Base-by-base conservation (phyloP, 1,140 invertebrate species). In the Charaxes varanes region DNA sequence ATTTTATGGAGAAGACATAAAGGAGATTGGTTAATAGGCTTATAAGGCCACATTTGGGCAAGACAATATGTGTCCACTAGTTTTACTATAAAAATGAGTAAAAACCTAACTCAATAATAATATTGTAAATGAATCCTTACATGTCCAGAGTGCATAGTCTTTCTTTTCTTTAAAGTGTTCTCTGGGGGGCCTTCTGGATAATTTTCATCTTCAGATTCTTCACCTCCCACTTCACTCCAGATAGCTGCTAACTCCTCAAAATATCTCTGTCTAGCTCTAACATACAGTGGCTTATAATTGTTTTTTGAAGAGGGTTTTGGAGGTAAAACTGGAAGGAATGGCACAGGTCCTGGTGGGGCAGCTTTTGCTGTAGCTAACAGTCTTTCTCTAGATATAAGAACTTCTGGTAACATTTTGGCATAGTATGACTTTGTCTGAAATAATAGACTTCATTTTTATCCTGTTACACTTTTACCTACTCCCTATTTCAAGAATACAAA, bases 201-300 rank as follows among this genome's bases (percentile, higher is more conserved):
- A 58, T 89, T 89, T 58, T 92, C 88, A 87, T 90, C 87, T 50
- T 90, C 87, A 46, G 91, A 90, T 62, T 90, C 88, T 49, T 90
- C 87, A 56, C 89, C 85, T 31, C 90, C 91, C 22, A 91, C 87
- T 80, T 86, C 86, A 69, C 80, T 69, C 51, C 77, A 76, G 35
- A 88, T 86, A 22, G 82, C 74, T 17, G 76, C 60, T 16, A 88
- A 52, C 42, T 86, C 85, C 58, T 88, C 82, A 77, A 87, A 87
- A 62, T 87, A 83, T 30, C 76, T 79, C 32, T 76, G 77, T 30
- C 62, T 76, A 1, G 69, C 72, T 56, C 79, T 56, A 4, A 76
- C 34, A 53, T 81, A 73, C 4, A 78, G 16, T 14, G 79, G 64
- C 36, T 78, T 80, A 24, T 69, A 79, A 26, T 67, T 72, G 33